These are phyloP conservation scores for Nomada hirtipes DNA, from an alignment of 2,888 invertebrate species.

Conservation along the genomic window DNA sequence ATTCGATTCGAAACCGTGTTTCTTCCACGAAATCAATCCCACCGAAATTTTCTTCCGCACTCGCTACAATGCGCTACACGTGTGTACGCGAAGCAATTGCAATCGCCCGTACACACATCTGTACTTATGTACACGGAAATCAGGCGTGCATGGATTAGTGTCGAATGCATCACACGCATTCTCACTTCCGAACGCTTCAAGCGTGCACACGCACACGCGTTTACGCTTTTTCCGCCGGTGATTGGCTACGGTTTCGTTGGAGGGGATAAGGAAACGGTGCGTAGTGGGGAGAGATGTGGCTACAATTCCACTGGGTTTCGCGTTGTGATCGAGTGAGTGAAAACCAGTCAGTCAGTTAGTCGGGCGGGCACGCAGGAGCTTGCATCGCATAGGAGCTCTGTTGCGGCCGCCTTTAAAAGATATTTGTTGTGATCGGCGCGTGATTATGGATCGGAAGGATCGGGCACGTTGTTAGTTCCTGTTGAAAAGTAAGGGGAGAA, in stretches of 20 bases:
- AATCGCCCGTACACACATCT: background rate
- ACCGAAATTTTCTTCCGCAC: background rate
- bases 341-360: slow-evolving; percentile 80
- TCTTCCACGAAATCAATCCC: slow-evolving; percentile 21
- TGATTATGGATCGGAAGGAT: slow-evolving; percentile 44
- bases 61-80: background rate
- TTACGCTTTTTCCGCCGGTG: slow-evolving; percentile 37
- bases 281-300: slow-evolving; percentile 67
- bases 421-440: slow-evolving; percentile 26
- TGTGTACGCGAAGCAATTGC: background rate
- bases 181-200: background rate
- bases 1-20: background rate
- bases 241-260: slow-evolving; percentile 51
- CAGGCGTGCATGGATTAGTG: background rate
- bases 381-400: slow-evolving; percentile 46
- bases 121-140: background rate
- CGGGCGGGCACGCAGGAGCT: slow-evolving; percentile 66
- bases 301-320: slow-evolving; percentile 72
- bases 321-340: slow-evolving; percentile 76
- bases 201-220: slow-evolving; percentile 47
- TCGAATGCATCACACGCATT: too few species aligned
- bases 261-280: slow-evolving; percentile 59
- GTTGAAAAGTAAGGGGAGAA: background rate
- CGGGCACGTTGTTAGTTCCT: slow-evolving; percentile 26
- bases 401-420: slow-evolving; percentile 38